These are phyloP conservation scores for Arrhopalites spinosus DNA, from an alignment of 2,888 invertebrate genomes.

Conservation along the genomic window DNA sequence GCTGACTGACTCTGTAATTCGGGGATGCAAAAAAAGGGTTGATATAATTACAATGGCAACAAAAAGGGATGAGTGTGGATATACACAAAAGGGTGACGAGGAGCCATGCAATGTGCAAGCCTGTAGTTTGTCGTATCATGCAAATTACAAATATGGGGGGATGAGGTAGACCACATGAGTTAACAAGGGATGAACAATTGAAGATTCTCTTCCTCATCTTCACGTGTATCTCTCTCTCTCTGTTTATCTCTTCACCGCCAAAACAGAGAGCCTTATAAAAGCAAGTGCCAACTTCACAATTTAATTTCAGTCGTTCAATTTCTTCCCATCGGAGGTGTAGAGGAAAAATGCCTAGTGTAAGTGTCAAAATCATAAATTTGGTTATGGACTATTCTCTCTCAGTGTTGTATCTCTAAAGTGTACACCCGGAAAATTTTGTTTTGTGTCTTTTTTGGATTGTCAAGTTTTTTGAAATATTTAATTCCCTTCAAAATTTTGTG, in stretches of 20 bases:
- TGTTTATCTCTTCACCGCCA: too few species aligned
- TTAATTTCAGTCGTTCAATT: constrained; percentile 40
- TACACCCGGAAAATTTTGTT: background rate
- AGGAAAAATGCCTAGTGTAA: constrained; percentile 40
- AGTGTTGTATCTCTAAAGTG: too few species aligned
- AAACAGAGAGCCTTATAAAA: constrained; percentile 46
- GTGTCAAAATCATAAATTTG: constrained; percentile 23
- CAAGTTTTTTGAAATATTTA: too few species aligned
- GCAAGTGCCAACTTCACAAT: constrained; percentile 26
- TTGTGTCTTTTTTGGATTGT: too few species aligned
- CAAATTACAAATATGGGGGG: background rate
- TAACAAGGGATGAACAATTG: background rate
- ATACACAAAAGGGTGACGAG: background rate
- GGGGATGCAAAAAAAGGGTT: background rate
- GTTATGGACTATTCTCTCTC: too few species aligned
- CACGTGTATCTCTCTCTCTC: constrained; percentile 8
- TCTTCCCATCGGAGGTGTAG: constrained; percentile 26
- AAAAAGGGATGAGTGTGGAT: too few species aligned
- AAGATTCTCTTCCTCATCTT: constrained; percentile 22
- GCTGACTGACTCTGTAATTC: background rate
- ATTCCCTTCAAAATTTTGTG: too few species aligned
- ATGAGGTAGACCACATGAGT: background rate
- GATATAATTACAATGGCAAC: background rate
- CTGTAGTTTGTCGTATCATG: background rate
- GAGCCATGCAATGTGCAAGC: background rate